These are phyloP conservation scores for Mechanitis messenoides DNA, from an alignment of 2,888 invertebrate species.

Conservation along the genomic window DNA sequence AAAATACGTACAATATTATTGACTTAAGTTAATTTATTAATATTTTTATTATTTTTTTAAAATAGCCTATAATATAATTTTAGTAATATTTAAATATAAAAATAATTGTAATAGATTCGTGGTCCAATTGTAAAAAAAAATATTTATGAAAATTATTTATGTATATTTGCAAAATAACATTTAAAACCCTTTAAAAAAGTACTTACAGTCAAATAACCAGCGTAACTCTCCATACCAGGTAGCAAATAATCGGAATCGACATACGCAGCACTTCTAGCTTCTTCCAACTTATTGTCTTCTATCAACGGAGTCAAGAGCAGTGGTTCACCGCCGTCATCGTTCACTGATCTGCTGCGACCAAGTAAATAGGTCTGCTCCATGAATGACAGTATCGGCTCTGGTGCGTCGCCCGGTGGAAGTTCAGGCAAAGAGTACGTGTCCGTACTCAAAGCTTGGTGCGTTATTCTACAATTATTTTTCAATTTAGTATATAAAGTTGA, in stretches of 20 bases:
- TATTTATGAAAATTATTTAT: too few relatives aligned
- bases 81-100: too few relatives aligned
- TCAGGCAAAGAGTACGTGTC: constrained; percentile 54
- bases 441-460: constrained; percentile 34
- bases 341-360: constrained; percentile 42
- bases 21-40: too few relatives aligned
- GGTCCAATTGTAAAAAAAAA: too few relatives aligned
- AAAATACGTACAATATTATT: not conserved
- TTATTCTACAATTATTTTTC: constrained; percentile 39
- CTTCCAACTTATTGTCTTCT: constrained; percentile 67
- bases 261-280: constrained; percentile 64
- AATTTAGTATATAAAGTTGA: too few relatives aligned
- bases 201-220: constrained; percentile 67
- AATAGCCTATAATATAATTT: too few relatives aligned
- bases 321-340: constrained; percentile 67
- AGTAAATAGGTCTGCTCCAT: constrained; percentile 59
- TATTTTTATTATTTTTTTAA: too few relatives aligned
- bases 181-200: not conserved
- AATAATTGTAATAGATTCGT: too few relatives aligned
- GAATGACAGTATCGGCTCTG: constrained; percentile 63
- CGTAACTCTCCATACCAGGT: constrained; percentile 69
- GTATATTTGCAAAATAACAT: too few relatives aligned
- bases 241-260: constrained; percentile 59
- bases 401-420: constrained; percentile 64
- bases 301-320: constrained; percentile 75